phyloP scores from a whole-genome alignment of 1,140 invertebrate genomes.

The Saccostrea echinata region DNA sequence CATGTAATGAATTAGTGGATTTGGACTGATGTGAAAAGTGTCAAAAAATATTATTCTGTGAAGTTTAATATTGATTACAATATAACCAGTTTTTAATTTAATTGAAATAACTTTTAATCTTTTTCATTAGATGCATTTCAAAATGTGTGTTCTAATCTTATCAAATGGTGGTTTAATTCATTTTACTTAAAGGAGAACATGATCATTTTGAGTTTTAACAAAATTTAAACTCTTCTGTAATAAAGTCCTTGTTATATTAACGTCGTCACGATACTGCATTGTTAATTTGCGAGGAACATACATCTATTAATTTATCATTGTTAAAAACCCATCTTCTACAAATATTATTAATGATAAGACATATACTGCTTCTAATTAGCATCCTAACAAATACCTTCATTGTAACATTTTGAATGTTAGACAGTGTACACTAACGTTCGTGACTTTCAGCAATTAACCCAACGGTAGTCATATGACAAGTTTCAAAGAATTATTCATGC shows the following conservation, averaged over 20 bases:
- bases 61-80: too few species aligned
- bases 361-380: neutral
- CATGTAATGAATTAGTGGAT: too few species aligned
- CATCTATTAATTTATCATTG: slow-evolving; percentile 2
- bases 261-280: neutral
- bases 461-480: neutral
- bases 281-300: neutral
- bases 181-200: neutral
- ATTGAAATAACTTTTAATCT: neutral
- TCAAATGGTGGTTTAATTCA: neutral
- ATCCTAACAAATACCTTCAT: neutral
- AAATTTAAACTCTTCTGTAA: neutral
- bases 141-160: neutral
- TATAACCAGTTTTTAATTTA: neutral
- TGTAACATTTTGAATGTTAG: neutral
- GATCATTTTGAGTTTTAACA: neutral
- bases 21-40: too few species aligned
- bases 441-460: neutral
- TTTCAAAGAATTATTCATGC: neutral
- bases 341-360: neutral
- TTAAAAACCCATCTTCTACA: neutral
- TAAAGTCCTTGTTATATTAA: neutral
- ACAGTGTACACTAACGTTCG: too few species aligned
- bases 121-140: neutral
- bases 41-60: too few species aligned